Evolutionary conservation across 1,140 invertebrate species (phyloP).

Genomic region (Aphaenogaster rudis): DNA sequence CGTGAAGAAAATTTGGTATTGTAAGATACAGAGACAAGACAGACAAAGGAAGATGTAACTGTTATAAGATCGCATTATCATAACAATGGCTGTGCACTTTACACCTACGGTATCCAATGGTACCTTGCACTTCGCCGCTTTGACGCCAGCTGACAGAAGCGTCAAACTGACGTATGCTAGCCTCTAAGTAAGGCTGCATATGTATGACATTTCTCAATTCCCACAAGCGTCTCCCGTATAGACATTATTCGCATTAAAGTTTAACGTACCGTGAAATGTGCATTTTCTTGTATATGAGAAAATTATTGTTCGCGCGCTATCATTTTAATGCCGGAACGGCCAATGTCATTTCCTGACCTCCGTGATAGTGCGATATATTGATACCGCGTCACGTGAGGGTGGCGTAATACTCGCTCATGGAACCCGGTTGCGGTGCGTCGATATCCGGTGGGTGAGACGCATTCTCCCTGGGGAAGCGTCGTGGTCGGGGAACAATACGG

Average conservation of each 20-base stretch:
- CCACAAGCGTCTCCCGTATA: slow-evolving; percentile 1
- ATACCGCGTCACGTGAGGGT: background rate
- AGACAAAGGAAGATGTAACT: background rate
- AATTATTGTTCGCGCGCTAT: slow-evolving; percentile 30
- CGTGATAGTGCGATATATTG: background rate
- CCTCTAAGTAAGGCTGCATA: background rate
- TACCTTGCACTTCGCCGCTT: slow-evolving; percentile 7
- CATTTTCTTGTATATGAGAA: background rate
- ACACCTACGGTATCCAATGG: background rate
- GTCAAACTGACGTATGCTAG: slow-evolving; percentile 16
- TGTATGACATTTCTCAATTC: slow-evolving; percentile 32
- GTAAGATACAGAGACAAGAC: background rate
- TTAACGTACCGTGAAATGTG: slow-evolving; percentile 28
- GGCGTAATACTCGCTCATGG: slow-evolving; percentile 22
- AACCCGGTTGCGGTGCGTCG: slow-evolving; percentile 48
- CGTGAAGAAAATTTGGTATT: background rate
- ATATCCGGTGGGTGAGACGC: slow-evolving; percentile 61
- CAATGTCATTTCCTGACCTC: slow-evolving; percentile 38
- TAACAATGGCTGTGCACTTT: background rate
- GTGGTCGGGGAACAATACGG: slow-evolving; percentile 66
- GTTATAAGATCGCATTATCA: slow-evolving; percentile 2
- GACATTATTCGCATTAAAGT: slow-evolving; percentile 28
- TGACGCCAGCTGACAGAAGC: slow-evolving; percentile 36
- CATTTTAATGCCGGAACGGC: slow-evolving; percentile 9
- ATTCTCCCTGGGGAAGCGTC: slow-evolving; percentile 15